phyloP scores from a whole-genome alignment of 2,113 vertebrate species.

The Psophia crepitans region DNA sequence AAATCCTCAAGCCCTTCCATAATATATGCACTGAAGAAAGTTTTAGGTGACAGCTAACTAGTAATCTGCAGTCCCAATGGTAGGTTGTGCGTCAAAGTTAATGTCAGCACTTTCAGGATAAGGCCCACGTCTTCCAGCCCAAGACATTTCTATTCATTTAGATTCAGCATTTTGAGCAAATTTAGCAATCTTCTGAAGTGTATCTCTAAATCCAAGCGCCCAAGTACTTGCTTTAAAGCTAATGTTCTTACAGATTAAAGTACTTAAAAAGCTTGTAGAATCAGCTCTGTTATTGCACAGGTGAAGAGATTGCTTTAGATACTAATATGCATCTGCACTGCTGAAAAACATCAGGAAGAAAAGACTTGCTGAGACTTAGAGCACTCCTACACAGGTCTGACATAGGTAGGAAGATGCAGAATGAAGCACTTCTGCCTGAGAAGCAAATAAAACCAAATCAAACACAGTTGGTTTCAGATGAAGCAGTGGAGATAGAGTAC shows the following conservation, averaged over 20 bases:
- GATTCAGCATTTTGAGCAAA: neutral
- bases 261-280: conserved; percentile 18
- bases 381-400: neutral
- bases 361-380: neutral
- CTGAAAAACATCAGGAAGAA: neutral
- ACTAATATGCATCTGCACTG: neutral
- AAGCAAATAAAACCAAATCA: neutral
- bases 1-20: neutral
- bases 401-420: neutral
- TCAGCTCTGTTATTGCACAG: neutral
- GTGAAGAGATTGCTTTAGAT: neutral
- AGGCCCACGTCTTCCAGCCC: neutral
- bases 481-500: neutral
- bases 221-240: neutral
- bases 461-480: neutral
- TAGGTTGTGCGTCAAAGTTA: neutral
- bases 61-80: neutral
- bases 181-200: neutral
- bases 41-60: neutral
- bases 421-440: neutral
- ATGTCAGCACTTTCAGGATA: neutral
- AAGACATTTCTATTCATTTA: neutral
- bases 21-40: neutral
- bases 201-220: neutral
- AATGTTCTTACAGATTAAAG: conserved; percentile 17